These are phyloP conservation scores for Daktulosphaira vitifoliae DNA, from an alignment of 1,140 invertebrate genomes.

Conservation along the genomic window DNA sequence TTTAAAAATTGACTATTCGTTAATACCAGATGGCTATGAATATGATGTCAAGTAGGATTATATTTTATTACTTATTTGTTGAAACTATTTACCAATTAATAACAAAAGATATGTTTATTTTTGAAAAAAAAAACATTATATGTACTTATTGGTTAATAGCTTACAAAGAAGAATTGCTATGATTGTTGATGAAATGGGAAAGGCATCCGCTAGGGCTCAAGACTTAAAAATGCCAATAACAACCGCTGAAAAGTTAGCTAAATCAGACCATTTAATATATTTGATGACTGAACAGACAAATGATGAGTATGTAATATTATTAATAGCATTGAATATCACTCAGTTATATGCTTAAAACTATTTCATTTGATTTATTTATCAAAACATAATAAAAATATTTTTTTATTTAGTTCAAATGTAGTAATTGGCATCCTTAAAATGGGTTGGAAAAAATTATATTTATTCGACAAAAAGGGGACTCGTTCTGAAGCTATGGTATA, in stretches of 20 bases:
- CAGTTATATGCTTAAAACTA: too few relatives aligned
- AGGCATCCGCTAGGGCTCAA: conserved; percentile 63
- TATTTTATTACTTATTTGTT: neutral
- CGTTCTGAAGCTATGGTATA: conserved; percentile 65
- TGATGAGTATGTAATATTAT: conserved; percentile 7
- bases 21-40: neutral
- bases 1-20: conserved; percentile 7
- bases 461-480: conserved; percentile 61
- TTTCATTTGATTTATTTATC: too few relatives aligned
- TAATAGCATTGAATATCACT: too few relatives aligned
- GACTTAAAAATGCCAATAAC: conserved; percentile 61
- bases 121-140: too few relatives aligned
- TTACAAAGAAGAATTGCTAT: conserved; percentile 18
- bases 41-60: conserved; percentile 4
- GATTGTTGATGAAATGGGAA: conserved; percentile 59
- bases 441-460: conserved; percentile 72
- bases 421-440: conserved; percentile 70
- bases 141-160: neutral
- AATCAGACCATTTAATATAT: conserved; percentile 59
- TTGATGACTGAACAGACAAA: conserved; percentile 45
- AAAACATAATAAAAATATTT: too few relatives aligned
- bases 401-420: conserved; percentile 51
- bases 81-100: too few relatives aligned
- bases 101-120: too few relatives aligned
- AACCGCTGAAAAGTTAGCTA: conserved; percentile 55